Evolutionary conservation across 2,888 invertebrate species (phyloP), one percentile per base, ranked within the genome.

Genomic region (Volucella bombylans): DNA sequence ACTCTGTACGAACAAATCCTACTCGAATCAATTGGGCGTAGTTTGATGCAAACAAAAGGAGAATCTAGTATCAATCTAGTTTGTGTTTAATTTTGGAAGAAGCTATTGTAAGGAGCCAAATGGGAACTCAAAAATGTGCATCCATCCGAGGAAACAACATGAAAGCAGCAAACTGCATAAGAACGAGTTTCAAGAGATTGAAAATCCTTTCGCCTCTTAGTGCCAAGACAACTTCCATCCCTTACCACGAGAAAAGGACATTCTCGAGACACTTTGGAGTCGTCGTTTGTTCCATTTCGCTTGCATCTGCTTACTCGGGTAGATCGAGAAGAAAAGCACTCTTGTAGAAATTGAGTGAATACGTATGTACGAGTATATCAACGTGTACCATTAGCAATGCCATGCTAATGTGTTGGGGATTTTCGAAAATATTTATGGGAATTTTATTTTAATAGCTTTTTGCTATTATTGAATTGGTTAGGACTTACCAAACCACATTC

Each of bases 381-480:
- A 61, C 39, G 59, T 68, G 59, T 61, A 67, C 18, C 38, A 61
- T 18, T 61, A 59, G 8, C 65, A 72, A 50, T 72, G 65, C 9
- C 23, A 71, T 61, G 54, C 61, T 71, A 77, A 82, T 82, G 61
- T 78, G 49, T 49, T 71, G 67, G 23, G 49, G 61, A 78, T 67
- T 59, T 81, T 65, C 12, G 55, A 82, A 78, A 62, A 78, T 61
- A 78, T 72, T 82, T 72, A 82, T 82, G 78, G 65, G 82, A 72
- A 78, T 72, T 82, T 78, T 67, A 79, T 82, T 79, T 82, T 73
- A 79, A 79, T 82, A 72, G 55, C 39, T 68, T 57, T 41, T 52
- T 68, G 64, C 72, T 55, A 62, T 79, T 82, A 73, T 82, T 68
- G 73, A 79, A 79, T 62, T 79, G 72, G 45, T 69, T 50, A 39